Conservation (phyloP, 2,797 vertebrate genomes). For the Chrysocyon brachyurus region DNA sequence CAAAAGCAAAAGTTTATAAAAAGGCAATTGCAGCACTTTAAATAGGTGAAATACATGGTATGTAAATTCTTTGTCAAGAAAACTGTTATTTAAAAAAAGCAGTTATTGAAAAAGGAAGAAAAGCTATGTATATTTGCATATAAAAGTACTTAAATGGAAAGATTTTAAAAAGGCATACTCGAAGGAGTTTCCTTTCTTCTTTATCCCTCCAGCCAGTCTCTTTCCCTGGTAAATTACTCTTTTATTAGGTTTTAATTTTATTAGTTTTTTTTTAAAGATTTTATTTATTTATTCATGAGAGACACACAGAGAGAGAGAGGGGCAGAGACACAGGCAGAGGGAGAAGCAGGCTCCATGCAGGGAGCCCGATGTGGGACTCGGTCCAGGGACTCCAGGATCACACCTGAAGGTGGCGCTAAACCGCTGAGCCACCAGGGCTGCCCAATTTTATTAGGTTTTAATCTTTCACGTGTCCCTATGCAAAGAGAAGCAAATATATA, state of each 20-base stretch:
- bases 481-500: neutral
- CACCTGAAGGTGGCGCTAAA: no score
- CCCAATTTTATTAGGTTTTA: no score
- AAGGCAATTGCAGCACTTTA: neutral
- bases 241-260: conserved; percentile 15
- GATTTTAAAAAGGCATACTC: neutral
- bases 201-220: neutral
- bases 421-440: no score
- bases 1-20: neutral
- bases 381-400: no score
- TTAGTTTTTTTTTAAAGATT: no score
- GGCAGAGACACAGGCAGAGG: no score
- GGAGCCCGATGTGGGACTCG: no score
- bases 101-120: neutral
- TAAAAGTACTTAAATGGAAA: neutral
- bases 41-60: neutral
- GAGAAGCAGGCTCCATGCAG: no score
- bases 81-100: neutral
- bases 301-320: no score
- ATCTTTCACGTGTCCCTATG: neutral
- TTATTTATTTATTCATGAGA: no score
- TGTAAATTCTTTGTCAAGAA: neutral
- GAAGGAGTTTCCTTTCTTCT: neutral
- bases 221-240: neutral
- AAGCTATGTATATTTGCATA: neutral